Conservation (phyloP, 2,113 vertebrate genomes). For the Prochilodus magdalenae region DNA sequence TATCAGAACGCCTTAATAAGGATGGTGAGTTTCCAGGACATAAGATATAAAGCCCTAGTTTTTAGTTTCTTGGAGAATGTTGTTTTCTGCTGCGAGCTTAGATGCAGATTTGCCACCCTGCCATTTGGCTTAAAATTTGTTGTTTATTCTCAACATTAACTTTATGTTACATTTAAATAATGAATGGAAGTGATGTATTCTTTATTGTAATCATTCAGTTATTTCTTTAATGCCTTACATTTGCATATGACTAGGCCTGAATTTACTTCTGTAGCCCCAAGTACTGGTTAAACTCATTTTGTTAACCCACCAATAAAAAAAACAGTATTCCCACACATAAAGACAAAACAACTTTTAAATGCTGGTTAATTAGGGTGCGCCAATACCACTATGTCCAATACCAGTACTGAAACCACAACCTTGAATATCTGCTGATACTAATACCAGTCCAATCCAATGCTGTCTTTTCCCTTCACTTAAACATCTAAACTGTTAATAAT, state of each 20-base stretch:
- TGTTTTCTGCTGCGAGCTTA: slow-evolving; percentile 15
- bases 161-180: slow-evolving; percentile 8
- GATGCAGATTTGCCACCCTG: background rate
- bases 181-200: background rate
- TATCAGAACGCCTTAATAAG: slow-evolving; percentile 49
- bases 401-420: too few relatives aligned
- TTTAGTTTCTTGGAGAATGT: background rate
- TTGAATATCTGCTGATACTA: too few relatives aligned
- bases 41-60: slow-evolving; percentile 17
- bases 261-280: too few relatives aligned
- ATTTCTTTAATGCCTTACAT: background rate
- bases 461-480: too few relatives aligned
- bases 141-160: background rate
- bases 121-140: background rate
- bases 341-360: too few relatives aligned
- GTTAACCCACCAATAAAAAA: too few relatives aligned
- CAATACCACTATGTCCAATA: too few relatives aligned
- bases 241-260: background rate
- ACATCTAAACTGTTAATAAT: too few relatives aligned
- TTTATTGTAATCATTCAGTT: background rate
- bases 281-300: too few relatives aligned
- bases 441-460: too few relatives aligned
- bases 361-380: too few relatives aligned
- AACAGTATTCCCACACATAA: too few relatives aligned
- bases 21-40: slow-evolving; percentile 26